Evolutionary conservation across 2,888 invertebrate species (phyloP).

Genomic region (Plebejus argus): DNA sequence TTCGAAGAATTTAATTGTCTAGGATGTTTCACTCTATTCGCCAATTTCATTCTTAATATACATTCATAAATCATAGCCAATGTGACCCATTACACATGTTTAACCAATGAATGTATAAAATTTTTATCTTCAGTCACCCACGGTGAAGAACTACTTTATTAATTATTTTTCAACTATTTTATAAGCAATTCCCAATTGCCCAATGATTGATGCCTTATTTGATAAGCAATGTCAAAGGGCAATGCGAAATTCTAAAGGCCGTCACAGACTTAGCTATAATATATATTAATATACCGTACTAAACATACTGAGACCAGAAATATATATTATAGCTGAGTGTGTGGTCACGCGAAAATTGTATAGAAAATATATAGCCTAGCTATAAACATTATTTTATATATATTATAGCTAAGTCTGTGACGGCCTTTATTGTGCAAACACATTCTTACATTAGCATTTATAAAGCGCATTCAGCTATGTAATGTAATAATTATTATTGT

Average conservation of each 20-base stretch:
- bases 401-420: too few species aligned
- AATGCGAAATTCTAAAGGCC: neutral
- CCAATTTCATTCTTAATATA: neutral
- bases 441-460: neutral
- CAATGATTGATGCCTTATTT: neutral
- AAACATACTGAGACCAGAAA: too few species aligned
- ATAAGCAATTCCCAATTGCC: neutral
- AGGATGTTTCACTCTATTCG: constrained; percentile 21
- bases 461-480: neutral
- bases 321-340: too few species aligned
- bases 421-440: neutral
- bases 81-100: neutral
- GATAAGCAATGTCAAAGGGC: neutral
- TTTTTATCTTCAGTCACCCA: neutral
- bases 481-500: neutral
- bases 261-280: too few species aligned
- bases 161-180: neutral
- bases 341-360: too few species aligned
- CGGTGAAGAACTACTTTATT: neutral
- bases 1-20: constrained; percentile 23
- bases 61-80: neutral
- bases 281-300: too few species aligned
- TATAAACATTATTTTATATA: too few species aligned
- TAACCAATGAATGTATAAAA: neutral
- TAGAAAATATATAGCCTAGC: too few species aligned